Base-by-base conservation (phyloP, 1,140 invertebrate species). In the Drosophila triauraria region DNA sequence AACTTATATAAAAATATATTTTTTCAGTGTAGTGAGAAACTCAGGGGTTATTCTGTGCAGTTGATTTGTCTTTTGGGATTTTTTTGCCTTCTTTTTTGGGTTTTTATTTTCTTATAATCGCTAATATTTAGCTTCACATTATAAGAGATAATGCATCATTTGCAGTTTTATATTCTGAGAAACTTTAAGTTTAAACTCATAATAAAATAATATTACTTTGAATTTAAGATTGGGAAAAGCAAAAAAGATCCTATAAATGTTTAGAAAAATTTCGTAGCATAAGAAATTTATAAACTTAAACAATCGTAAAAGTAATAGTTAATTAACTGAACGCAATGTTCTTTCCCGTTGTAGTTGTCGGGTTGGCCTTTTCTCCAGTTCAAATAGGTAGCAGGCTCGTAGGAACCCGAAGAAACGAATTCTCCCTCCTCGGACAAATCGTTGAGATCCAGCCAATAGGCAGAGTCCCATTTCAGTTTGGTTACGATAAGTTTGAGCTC, bases 51-150 rank as follows among this genome's bases (percentile, higher is more conserved):
- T 54, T 63, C 17, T 56, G 8, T 43, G 35, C 8, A 20, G 35
- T 8, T 10, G 53, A 46, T 65, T 65, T 65, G 53, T 58, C 53
- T 20, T 20, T 30, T 25, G 9, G 13, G 20, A 48, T 25, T n/a
- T 42, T 42, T 4, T 42, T 23, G 51, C 15, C 23, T 47, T 25
- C 15, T 4, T 56, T 40, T 43, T 43, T 23, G 50, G 51, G n/a
- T 56, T 64, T 56, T 64, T 64, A 42, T 13, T 42, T 4, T 54
- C 4, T 38, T 15, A 20, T 20, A 58, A 57, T 17, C 30, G 8
- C 15, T 15, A 23, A 38, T 57, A 2, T 20, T 20, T 20, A 20
- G 20, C 20, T 20, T 20, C 1, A 20, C 20, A 20, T 20, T 20
- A 3, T 42, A 12, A 44, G 23, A n/a, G 54, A 2, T 17, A 25